Percentiles rank a stretch among this genome's conserved stretches.
These are phyloP conservation scores for Parapsyche elsis DNA, from an alignment of 1,140 invertebrate species.

Conservation along the genomic window DNA sequence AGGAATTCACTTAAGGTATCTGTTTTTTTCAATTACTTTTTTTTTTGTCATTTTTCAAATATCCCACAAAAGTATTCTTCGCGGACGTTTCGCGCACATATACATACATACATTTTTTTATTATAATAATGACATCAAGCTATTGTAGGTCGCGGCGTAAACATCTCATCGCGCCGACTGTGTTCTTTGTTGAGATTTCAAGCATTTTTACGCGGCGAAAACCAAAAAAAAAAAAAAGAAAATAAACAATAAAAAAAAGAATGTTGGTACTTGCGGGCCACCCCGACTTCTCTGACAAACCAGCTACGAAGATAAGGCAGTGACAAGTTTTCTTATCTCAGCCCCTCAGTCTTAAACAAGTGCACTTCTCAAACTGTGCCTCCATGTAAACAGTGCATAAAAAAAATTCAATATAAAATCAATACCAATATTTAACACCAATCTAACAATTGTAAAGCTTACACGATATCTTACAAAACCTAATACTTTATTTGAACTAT, in stretches of 20 bases:
- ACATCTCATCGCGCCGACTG: not conserved
- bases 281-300: conserved; percentile 40
- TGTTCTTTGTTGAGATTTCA: not conserved
- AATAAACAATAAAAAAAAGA: not conserved
- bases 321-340: conserved; percentile 44
- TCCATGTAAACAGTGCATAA: not conserved
- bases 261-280: conserved; percentile 30
- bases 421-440: no score
- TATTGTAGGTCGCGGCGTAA: not conserved
- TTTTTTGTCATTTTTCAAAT: not conserved
- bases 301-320: conserved; percentile 38
- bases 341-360: conserved; percentile 22
- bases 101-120: not conserved
- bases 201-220: not conserved
- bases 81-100: not conserved
- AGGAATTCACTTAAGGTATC: conserved; percentile 21
- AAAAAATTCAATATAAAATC: not conserved
- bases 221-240: conserved; percentile 20
- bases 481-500: no score
- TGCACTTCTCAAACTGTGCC: conserved; percentile 7
- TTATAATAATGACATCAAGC: conserved; percentile 3
- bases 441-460: no score
- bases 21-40: not conserved
- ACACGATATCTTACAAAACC: no score
- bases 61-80: conserved; percentile 4